These are phyloP conservation scores for Loxodonta africana DNA, from an alignment of 2,113 vertebrate genomes.

Conservation along the genomic window DNA sequence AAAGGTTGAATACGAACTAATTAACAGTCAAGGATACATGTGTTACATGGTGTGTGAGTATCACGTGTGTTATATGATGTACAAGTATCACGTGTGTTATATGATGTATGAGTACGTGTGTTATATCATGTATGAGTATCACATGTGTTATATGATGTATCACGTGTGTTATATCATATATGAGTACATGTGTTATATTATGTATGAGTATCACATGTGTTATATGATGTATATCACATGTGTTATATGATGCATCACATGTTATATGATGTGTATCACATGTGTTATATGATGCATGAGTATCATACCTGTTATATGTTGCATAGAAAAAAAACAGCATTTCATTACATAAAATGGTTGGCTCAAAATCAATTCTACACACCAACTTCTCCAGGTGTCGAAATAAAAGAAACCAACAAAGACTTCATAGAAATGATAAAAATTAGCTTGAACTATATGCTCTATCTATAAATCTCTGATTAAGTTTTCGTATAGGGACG, in stretches of 20 bases:
- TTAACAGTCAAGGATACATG: background rate
- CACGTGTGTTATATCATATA: too few species aligned
- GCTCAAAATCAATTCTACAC: background rate
- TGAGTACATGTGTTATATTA: too few species aligned
- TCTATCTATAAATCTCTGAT: background rate
- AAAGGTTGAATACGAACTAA: background rate
- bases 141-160: background rate
- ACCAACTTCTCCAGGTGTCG: background rate
- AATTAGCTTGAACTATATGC: background rate
- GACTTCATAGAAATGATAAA: background rate
- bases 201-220: too few species aligned
- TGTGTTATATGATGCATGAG: background rate
- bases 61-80: background rate
- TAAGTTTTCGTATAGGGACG: background rate
- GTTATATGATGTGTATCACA: background rate
- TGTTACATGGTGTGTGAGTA: background rate
- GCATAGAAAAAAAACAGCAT: background rate
- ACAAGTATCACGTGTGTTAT: too few species aligned
- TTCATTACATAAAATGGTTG: constrained; percentile 26
- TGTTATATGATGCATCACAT: too few species aligned
- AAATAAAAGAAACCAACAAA: constrained; percentile 33
- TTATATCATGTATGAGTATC: background rate
- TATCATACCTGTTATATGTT: background rate
- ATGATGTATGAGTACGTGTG: background rate
- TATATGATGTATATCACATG: too few species aligned